Percentiles rank a stretch among this genome's conserved stretches.
Evolutionary conservation across 2,113 vertebrate species (phyloP).

Genomic region (Gila orcuttii): DNA sequence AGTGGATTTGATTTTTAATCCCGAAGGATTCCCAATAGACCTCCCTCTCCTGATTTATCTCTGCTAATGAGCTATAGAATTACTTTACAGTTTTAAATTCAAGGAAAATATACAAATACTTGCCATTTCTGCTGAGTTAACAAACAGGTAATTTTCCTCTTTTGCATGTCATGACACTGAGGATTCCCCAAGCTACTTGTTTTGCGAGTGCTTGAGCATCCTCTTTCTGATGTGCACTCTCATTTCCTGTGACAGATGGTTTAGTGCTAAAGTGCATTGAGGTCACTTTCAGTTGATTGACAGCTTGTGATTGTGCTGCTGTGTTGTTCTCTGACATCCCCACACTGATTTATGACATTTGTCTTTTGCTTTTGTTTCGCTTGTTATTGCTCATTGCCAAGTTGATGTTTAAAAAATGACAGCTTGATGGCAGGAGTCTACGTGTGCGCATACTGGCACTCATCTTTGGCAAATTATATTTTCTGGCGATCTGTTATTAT

Average conservation of each 20-base stretch:
- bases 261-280: slow-evolving; percentile 38
- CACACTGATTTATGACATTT: neutral
- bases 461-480: slow-evolving; percentile 12
- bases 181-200: neutral
- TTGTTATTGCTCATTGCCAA: slow-evolving; percentile 18
- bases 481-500: slow-evolving; percentile 27
- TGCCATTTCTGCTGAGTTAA: slow-evolving; percentile 32
- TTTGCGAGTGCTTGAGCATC: neutral
- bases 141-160: slow-evolving; percentile 37
- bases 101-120: neutral
- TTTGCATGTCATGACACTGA: neutral
- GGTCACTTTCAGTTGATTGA: slow-evolving; percentile 32
- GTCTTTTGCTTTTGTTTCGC: neutral
- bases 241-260: slow-evolving; percentile 48
- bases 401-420: slow-evolving; percentile 15
- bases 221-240: neutral
- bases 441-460: neutral
- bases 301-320: slow-evolving; percentile 10
- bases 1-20: slow-evolving; percentile 6
- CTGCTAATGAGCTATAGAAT: neutral
- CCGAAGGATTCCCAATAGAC: neutral
- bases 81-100: neutral
- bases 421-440: slow-evolving; percentile 6
- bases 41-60: neutral
- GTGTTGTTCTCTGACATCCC: neutral